A percentile compares a stretch with the other conserved stretches of the same genome.
Conservation (phyloP, 2,888 invertebrate species). For the Sinopyrophorus schimmeli region DNA sequence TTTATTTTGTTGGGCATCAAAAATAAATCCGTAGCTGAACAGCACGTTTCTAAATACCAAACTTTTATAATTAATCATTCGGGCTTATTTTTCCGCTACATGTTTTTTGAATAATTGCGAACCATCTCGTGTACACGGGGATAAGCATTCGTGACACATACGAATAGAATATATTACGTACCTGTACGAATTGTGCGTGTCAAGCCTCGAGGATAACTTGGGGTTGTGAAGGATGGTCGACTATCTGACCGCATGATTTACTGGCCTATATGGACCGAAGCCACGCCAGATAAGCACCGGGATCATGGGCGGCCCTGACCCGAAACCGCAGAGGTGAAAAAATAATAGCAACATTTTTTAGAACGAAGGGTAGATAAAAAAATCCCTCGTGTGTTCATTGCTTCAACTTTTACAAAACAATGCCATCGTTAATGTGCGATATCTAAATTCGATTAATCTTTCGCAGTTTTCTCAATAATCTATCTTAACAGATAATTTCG, state of each 20-base stretch:
- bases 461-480: too few species aligned
- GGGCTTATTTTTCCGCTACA: conserved; percentile 32
- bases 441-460: too few species aligned
- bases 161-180: conserved; percentile 21
- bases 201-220: conserved; percentile 26
- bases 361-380: conserved; percentile 41
- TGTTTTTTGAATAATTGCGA: conserved; percentile 29
- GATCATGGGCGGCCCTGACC: conserved; percentile 47
- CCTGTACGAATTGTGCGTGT: conserved; percentile 27
- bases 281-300: conserved; percentile 46
- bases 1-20: conserved; percentile 32
- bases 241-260: conserved; percentile 50
- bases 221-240: conserved; percentile 32
- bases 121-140: conserved; percentile 17
- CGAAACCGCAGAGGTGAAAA: conserved; percentile 45
- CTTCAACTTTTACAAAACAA: conserved; percentile 23
- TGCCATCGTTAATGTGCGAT: conserved; percentile 20
- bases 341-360: conserved; percentile 44
- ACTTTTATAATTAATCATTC: conserved; percentile 34
- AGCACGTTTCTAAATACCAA: conserved; percentile 31
- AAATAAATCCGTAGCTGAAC: conserved; percentile 33
- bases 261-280: conserved; percentile 47
- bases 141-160: conserved; percentile 19
- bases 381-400: conserved; percentile 37
- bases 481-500: too few species aligned